Evolutionary conservation across 2,888 invertebrate species (phyloP), one percentile per base, ranked within the genome.

Genomic region (Leptodirus hochenwartii): DNA sequence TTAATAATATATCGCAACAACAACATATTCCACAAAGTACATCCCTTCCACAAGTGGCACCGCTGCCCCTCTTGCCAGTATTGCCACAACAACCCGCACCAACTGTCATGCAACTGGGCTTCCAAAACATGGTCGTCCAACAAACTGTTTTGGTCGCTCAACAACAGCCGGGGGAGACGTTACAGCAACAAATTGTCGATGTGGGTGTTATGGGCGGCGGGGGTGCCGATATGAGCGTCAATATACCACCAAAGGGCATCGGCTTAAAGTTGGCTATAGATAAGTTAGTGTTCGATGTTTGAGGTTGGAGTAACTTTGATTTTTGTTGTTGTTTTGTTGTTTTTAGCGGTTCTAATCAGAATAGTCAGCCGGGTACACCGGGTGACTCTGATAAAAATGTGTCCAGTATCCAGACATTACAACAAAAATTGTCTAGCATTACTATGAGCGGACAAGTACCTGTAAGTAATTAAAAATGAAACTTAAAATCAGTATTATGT

Each of bases 381-480:
- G 73, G 69, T 49, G 65, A 67, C 41, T 61, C 61, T 36, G 66
- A 68, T 33, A 61, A 66, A 3, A 73, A 76, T 50, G 71, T 64
- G 47, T 63, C 67, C 26, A 74, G 75, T 47, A 66, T 76, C 63
- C 64, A 73, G 42, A 66, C 66, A 27, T 53, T 77, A 37, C 77
- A 77, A 42, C 74, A 77, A 47, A 75, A 76, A 47, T 56, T 76
- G 22, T 64, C 69, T 25, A 61, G 62, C 32, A 66, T 66, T 39
- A 63, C 65, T n/a, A 59, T 44, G 32, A 43, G 46, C 23, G 40
- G 43, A 14, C 47, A 49, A 38, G 41, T 41, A 23, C 49, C 50
- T 43, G 67, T 67, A 47, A 59, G 62, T 47, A 30, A 24, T 20
- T 32, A 5, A 5, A 17, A 8, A 12, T n/a, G n/a, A n/a, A n/a